Percentiles rank a stretch among this genome's conserved stretches.
Evolutionary conservation across 2,797 vertebrate genomes (phyloP).

Genomic region (Buphagus erythrorhynchus): DNA sequence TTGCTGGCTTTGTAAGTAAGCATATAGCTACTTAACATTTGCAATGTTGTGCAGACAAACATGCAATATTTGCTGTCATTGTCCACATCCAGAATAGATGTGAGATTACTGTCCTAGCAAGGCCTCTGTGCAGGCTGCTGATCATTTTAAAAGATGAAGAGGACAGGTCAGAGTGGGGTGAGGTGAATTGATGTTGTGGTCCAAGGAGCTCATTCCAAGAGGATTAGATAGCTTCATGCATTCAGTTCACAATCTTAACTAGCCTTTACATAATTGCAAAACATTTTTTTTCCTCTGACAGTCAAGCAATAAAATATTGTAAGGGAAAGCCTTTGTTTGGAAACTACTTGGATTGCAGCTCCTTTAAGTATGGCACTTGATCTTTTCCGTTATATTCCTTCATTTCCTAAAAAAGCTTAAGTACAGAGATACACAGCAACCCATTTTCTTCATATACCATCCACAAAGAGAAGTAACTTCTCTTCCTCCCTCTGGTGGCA

Average conservation of each 20-base stretch:
- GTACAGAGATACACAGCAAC: background rate
- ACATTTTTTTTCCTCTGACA: background rate
- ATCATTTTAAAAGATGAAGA: background rate
- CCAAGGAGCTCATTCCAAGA: background rate
- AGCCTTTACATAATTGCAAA: background rate
- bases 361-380: background rate
- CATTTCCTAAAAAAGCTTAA: background rate
- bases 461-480: background rate
- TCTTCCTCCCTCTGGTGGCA: slow-evolving; percentile 49
- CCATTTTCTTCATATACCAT: background rate
- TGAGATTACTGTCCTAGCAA: background rate
- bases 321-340: background rate
- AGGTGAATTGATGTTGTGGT: background rate
- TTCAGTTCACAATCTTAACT: background rate
- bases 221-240: background rate
- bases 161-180: background rate
- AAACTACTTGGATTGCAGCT: background rate
- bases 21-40: background rate
- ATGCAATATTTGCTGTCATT: background rate
- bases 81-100: background rate
- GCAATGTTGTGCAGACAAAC: background rate
- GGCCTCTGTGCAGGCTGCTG: background rate
- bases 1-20: background rate
- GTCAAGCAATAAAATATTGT: background rate
- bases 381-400: background rate